Evolutionary conservation across 2,113 vertebrate genomes (phyloP).

Genomic region (Megaceryle maxima): DNA sequence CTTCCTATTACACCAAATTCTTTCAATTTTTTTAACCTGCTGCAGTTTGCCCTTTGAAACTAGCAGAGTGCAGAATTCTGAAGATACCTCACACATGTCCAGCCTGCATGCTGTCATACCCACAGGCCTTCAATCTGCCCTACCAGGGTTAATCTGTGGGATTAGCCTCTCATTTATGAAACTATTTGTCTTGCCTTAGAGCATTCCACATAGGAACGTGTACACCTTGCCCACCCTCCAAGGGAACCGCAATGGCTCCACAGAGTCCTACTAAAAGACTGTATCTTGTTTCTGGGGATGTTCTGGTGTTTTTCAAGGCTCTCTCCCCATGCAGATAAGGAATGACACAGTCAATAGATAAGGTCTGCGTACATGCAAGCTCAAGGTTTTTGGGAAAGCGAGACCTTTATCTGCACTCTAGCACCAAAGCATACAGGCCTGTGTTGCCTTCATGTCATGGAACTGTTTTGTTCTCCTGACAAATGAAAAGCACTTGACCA

Average conservation of each 20-base stretch:
- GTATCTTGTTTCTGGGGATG: not conserved
- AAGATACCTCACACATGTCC: not conserved
- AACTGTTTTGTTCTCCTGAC: not conserved
- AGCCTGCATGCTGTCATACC: not conserved
- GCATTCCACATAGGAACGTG: not conserved
- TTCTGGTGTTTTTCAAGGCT: conserved; percentile 64
- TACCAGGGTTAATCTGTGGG: not conserved
- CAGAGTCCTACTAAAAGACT: not conserved
- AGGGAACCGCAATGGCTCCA: not conserved
- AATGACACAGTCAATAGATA: conserved; percentile 17
- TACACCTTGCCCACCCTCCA: not conserved
- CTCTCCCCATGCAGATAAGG: not conserved
- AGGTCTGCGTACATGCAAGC: not conserved
- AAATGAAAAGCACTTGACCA: not conserved
- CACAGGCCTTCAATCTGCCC: not conserved
- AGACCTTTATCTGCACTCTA: conserved; percentile 4
- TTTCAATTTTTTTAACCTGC: conserved; percentile 19
- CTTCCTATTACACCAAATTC: not conserved
- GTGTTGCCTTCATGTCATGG: not conserved
- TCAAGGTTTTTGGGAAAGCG: not conserved
- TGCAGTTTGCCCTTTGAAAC: not conserved
- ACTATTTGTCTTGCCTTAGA: not conserved
- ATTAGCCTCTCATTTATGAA: not conserved
- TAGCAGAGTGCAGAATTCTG: not conserved
- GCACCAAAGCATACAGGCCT: not conserved